Base-by-base conservation (phyloP, 2,113 vertebrate genomes). In the Dasypus novemcinctus region DNA sequence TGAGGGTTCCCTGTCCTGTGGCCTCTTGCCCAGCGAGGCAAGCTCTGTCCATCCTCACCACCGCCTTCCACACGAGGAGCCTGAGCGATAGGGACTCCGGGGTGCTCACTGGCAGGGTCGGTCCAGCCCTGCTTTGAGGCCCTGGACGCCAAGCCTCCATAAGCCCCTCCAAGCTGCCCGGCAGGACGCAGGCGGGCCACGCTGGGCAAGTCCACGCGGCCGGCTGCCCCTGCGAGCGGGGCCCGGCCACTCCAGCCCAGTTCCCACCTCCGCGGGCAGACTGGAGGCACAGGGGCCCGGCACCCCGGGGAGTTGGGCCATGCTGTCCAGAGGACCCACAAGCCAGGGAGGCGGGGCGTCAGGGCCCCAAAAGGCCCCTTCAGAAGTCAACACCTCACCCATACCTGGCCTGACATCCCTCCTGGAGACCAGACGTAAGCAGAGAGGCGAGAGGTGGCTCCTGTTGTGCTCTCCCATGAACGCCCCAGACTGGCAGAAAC, bases 201-300 rank as follows among this genome's bases (percentile, higher is more conserved):
- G 13, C 2, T 0, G 36, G 0, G 0, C 10, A 0, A 2, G 29
- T 33, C 6, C 2, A 41, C 43, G 33, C 8, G 36, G 54, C 64
- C 36, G 90, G 43, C 74, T 17, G 78, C 41, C 87, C 52, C 5
- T 14, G 0, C 10, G 92, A 87, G 46, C 71, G 15, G 2, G 43
- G 31, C 36, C 49, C 29, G 79, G 25, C 27, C 13, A 29, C 59
- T 41, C 21, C 9, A 31, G 17, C 8, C 4, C 15, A 41, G 23
- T 54, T 90, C 84, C 7, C 1, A 31, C 89, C 41, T 59, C 23
- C 27, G 23, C 61, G n/a, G 61, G 79, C 9, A 57, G 36, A 57
- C 21, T 21, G 71, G 49, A 36, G 63, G 41, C 21, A 36, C 18
- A 18, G 41, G 4, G 36, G 43, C 41, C 3, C 0, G 3, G 23